These are phyloP conservation scores for Entomyzon cyanotis DNA, from an alignment of 2,113 vertebrate genomes.

Conservation along the genomic window DNA sequence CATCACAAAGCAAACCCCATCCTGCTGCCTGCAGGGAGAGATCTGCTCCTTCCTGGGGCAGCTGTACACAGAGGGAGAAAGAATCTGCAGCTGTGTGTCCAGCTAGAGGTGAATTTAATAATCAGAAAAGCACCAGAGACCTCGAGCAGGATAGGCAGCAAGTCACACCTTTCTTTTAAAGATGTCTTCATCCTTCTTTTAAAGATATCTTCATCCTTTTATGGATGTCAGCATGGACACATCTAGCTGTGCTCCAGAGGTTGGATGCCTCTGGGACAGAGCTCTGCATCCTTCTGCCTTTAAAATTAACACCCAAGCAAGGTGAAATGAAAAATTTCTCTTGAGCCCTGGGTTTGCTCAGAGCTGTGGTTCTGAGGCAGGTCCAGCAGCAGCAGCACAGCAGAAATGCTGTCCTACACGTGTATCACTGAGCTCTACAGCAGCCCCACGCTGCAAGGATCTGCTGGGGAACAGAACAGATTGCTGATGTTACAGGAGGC, in stretches of 20 bases:
- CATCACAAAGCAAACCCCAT: not conserved
- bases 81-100: accelerated
- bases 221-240: accelerated
- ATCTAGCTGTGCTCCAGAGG: accelerated
- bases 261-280: not conserved
- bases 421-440: not conserved
- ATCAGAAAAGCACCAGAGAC: not conserved
- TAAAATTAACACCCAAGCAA: not conserved
- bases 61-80: not conserved
- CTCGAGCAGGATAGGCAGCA: not conserved
- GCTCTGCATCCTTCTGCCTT: not conserved
- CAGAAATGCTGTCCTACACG: not conserved
- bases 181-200: not conserved
- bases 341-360: accelerated
- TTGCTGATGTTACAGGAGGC: not conserved
- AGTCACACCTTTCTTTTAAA: not conserved
- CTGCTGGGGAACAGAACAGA: not conserved
- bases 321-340: not conserved
- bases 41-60: not conserved
- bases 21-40: not conserved
- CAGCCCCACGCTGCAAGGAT: not conserved
- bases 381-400: not conserved
- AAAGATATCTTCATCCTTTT: not conserved
- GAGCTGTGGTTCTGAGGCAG: accelerated
- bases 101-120: not conserved